These are phyloP conservation scores for Beroe ovata DNA, from an alignment of 37 sponge, comb jelly and placozoan species.

Conservation along the genomic window DNA sequence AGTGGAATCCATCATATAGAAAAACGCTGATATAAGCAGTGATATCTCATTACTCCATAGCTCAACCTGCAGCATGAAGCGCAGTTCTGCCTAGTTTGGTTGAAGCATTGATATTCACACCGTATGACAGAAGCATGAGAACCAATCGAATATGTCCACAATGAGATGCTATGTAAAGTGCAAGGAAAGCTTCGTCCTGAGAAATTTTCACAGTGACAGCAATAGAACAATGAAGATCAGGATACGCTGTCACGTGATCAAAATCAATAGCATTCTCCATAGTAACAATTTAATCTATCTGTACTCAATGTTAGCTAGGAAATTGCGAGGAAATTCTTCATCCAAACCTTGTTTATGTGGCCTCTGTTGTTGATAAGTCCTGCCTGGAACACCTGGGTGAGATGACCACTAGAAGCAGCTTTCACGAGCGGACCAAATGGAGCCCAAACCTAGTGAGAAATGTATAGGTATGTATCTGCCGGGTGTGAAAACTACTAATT, in stretches of 20 bases:
- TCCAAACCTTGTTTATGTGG: constrained; percentile 46
- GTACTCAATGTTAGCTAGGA: too few relatives aligned
- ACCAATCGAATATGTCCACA: constrained; percentile 48
- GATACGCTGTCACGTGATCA: too few relatives aligned
- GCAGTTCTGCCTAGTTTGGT: constrained; percentile 58
- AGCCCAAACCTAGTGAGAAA: constrained; percentile 29
- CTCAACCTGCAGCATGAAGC: constrained; percentile 60
- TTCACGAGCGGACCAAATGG: constrained; percentile 15
- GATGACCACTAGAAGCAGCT: constrained; percentile 22
- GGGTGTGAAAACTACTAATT: too few relatives aligned
- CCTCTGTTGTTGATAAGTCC: constrained; percentile 62
- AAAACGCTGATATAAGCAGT: too few relatives aligned
- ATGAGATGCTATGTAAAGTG: constrained; percentile 55
- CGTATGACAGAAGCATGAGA: constrained; percentile 61
- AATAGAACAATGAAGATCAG: too few relatives aligned
- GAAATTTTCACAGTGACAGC: too few relatives aligned
- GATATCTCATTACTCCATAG: too few relatives aligned
- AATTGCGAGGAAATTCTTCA: constrained; percentile 10
- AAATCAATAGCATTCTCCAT: too few relatives aligned
- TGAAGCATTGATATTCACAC: background rate
- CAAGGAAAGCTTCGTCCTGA: constrained; percentile 62
- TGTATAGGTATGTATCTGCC: background rate
- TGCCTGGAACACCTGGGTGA: constrained; percentile 23
- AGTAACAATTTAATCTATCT: too few relatives aligned
- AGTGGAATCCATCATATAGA: too few relatives aligned